phyloP scores from a whole-genome alignment of 2,113 vertebrate genomes.

The Pterocles burchelli region DNA sequence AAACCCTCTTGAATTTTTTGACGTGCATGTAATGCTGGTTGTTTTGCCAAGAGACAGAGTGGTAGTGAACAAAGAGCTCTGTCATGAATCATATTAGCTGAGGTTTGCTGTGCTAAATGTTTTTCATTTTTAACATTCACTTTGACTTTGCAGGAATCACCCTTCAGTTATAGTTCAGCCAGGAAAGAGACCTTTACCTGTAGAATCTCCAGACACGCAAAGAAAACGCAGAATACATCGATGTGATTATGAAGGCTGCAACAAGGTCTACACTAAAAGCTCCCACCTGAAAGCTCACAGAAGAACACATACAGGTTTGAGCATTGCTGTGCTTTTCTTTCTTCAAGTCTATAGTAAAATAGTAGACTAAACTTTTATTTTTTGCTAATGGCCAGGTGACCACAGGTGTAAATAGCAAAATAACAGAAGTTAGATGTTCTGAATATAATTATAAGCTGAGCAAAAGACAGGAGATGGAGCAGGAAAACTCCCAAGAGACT shows the following conservation, averaged over 20 bases:
- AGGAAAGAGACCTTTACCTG: slow-evolving; percentile 85
- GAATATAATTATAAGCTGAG: neutral
- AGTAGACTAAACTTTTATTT: neutral
- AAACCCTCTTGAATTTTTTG: slow-evolving; percentile 46
- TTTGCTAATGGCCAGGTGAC: neutral
- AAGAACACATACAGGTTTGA: slow-evolving; percentile 93
- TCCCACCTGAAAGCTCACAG: slow-evolving; percentile 97
- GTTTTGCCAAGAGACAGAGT: slow-evolving; percentile 31
- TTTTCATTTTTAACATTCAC: neutral
- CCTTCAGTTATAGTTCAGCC: slow-evolving; percentile 93
- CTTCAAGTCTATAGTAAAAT: neutral
- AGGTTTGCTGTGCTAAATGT: neutral
- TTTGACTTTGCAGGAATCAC: slow-evolving; percentile 79
- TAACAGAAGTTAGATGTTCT: neutral
- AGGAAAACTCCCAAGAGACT: neutral
- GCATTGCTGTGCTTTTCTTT: neutral
- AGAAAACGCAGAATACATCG: slow-evolving; percentile 94
- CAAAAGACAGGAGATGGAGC: neutral
- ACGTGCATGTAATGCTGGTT: slow-evolving; percentile 8
- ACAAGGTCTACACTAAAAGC: slow-evolving; percentile 99
- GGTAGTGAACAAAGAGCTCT: neutral
- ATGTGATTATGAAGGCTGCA: slow-evolving; percentile 94
- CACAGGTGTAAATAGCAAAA: neutral
- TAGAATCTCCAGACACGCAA: slow-evolving; percentile 91
- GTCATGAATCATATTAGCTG: neutral